phyloP scores from a whole-genome alignment of 2,888 invertebrate species.

The Trissolcus japonicus region DNA sequence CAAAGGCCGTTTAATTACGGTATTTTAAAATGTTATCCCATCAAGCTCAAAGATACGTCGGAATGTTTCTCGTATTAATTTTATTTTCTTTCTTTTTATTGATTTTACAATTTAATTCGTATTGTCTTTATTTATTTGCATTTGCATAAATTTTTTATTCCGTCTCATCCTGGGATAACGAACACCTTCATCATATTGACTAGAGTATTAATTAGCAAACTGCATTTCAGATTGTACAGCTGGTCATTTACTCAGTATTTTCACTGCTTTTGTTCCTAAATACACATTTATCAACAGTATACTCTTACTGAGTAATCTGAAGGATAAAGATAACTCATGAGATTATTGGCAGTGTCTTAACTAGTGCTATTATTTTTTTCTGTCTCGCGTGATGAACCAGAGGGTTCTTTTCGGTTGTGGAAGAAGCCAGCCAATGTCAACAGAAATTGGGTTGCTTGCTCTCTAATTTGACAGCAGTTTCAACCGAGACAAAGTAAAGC shows the following conservation, averaged over 20 bases:
- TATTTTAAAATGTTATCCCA: too few species aligned
- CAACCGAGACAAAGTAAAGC: conserved; percentile 59
- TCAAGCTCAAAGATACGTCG: too few species aligned
- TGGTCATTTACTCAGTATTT: conserved; percentile 9
- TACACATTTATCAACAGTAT: conserved; percentile 4
- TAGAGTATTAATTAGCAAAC: too few species aligned
- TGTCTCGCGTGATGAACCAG: conserved; percentile 22
- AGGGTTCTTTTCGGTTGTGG: conserved; percentile 34
- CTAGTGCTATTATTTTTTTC: conserved; percentile 33
- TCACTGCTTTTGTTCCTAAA: conserved; percentile 8
- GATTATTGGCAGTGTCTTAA: conserved; percentile 32
- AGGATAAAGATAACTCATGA: conserved; percentile 46
- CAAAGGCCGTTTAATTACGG: too few species aligned
- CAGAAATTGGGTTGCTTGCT: conserved; percentile 59
- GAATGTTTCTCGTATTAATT: not conserved
- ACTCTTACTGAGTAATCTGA: not conserved
- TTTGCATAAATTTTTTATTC: not conserved
- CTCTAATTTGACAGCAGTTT: conserved; percentile 62
- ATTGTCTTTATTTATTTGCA: not conserved
- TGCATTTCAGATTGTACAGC: not conserved
- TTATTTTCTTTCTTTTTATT: not conserved
- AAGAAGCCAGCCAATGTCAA: conserved; percentile 59
- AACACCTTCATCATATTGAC: conserved; percentile 1
- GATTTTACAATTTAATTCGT: not conserved
- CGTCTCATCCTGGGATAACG: not conserved